Percentiles rank a stretch among this genome's conserved stretches.
phyloP scores from a whole-genome alignment of 2,797 vertebrate genomes.

The Serranus cabrilla region DNA sequence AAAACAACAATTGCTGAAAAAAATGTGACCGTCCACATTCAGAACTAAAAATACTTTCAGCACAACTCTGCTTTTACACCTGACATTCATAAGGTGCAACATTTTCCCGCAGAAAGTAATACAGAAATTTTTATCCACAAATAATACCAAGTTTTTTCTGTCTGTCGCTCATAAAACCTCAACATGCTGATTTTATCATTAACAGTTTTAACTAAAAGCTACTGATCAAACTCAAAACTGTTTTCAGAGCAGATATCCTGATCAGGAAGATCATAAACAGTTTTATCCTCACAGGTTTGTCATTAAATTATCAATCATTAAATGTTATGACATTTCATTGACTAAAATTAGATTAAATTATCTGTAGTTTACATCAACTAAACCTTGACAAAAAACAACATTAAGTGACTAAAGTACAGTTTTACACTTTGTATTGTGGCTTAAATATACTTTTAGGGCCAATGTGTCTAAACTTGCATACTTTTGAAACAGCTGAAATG shows the following conservation, averaged over 20 bases:
- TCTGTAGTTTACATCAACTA: neutral
- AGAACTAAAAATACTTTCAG: constrained; percentile 53
- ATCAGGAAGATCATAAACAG: neutral
- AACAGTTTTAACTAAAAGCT: neutral
- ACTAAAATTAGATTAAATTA: neutral
- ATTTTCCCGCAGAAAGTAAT: constrained; percentile 17
- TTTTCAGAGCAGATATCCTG: neutral
- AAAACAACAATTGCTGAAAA: constrained; percentile 86
- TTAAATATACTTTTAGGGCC: neutral
- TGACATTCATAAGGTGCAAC: constrained; percentile 12
- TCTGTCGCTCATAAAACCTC: neutral
- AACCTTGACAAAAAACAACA: neutral
- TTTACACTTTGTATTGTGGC: neutral
- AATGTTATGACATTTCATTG: neutral
- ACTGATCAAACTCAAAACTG: neutral
- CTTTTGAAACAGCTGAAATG: neutral
- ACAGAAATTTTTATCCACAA: neutral
- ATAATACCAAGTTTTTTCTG: neutral
- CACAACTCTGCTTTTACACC: constrained; percentile 12
- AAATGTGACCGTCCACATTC: constrained; percentile 77
- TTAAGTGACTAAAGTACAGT: neutral
- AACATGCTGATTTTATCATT: constrained; percentile 5
- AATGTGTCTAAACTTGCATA: neutral
- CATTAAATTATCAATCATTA: no score
- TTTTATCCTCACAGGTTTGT: neutral